Evolutionary conservation across 2,797 vertebrate genomes (phyloP).

Genomic region (Odontamblyopus lacepedii): DNA sequence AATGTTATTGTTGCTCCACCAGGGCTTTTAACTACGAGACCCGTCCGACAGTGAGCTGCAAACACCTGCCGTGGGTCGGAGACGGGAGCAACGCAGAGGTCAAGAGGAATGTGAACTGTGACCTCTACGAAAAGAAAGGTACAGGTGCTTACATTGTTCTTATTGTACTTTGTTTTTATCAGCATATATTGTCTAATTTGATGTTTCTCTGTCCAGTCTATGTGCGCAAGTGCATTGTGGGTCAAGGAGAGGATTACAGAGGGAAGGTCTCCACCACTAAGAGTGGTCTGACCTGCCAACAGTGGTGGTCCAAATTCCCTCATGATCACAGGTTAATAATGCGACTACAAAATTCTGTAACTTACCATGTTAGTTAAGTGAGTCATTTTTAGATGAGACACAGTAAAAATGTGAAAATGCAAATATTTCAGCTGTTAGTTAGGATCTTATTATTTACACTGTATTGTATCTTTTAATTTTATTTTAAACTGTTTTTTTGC

Average conservation of each 20-base stretch:
- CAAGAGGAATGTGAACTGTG: conserved; percentile 88
- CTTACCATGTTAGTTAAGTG: background rate
- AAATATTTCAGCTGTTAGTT: too few relatives aligned
- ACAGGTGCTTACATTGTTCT: background rate
- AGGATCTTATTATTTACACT: too few relatives aligned
- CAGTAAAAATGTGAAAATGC: too few relatives aligned
- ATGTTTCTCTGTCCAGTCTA: conserved; percentile 79
- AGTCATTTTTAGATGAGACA: too few relatives aligned
- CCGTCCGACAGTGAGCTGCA: conserved; percentile 81
- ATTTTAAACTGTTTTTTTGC: too few relatives aligned
- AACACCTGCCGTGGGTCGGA: conserved; percentile 89
- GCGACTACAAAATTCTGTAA: background rate
- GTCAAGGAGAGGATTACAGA: conserved; percentile 84
- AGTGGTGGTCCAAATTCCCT: conserved; percentile 89
- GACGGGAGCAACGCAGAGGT: conserved; percentile 78
- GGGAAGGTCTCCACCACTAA: conserved; percentile 81
- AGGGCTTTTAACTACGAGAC: conserved; percentile 92
- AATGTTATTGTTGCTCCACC: conserved; percentile 22
- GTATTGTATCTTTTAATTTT: too few relatives aligned
- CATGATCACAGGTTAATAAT: conserved; percentile 85
- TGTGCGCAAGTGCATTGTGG: conserved; percentile 87
- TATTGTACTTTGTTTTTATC: background rate
- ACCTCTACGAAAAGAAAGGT: conserved; percentile 97
- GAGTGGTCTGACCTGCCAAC: conserved; percentile 85
- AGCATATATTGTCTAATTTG: background rate